A percentile compares a stretch with the other conserved stretches of the same genome.
These are phyloP conservation scores for Papilio helenus DNA, from an alignment of 1,140 invertebrate genomes.

Conservation along the genomic window DNA sequence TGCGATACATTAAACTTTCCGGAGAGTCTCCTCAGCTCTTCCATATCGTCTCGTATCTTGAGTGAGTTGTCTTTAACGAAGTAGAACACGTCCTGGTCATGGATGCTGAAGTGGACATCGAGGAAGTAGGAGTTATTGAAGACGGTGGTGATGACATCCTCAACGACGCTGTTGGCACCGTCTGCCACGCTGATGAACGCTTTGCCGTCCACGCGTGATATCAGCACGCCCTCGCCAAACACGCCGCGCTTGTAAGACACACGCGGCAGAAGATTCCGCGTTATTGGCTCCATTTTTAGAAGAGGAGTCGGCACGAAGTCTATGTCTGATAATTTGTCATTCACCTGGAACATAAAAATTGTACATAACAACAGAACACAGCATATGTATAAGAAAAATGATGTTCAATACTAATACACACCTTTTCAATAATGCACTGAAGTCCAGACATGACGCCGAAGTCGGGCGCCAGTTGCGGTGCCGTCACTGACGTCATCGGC, in stretches of 20 bases:
- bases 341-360: constrained; percentile 82
- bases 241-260: constrained; percentile 93
- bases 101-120: constrained; percentile 95
- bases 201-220: constrained; percentile 91
- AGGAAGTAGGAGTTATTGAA: constrained; percentile 96
- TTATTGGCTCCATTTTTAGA: constrained; percentile 92
- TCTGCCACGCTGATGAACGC: constrained; percentile 93
- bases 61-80: constrained; percentile 96
- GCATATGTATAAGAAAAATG: background rate
- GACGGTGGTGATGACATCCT: constrained; percentile 95
- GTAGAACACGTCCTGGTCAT: constrained; percentile 96
- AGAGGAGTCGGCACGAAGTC: constrained; percentile 92
- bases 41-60: constrained; percentile 94
- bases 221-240: constrained; percentile 94
- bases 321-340: constrained; percentile 91
- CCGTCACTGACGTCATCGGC: constrained; percentile 89
- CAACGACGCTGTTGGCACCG: constrained; percentile 93
- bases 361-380: constrained; percentile 6
- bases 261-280: constrained; percentile 89
- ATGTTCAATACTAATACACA: constrained; percentile 56
- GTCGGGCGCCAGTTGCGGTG: constrained; percentile 90
- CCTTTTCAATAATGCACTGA: constrained; percentile 93
- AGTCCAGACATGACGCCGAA: constrained; percentile 94
- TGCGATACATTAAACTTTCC: constrained; percentile 97
- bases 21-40: constrained; percentile 91